A percentile compares a stretch with the other conserved stretches of the same genome.
Evolutionary conservation across 2,888 invertebrate species (phyloP).

Genomic region (Troides oblongomaculatus): DNA sequence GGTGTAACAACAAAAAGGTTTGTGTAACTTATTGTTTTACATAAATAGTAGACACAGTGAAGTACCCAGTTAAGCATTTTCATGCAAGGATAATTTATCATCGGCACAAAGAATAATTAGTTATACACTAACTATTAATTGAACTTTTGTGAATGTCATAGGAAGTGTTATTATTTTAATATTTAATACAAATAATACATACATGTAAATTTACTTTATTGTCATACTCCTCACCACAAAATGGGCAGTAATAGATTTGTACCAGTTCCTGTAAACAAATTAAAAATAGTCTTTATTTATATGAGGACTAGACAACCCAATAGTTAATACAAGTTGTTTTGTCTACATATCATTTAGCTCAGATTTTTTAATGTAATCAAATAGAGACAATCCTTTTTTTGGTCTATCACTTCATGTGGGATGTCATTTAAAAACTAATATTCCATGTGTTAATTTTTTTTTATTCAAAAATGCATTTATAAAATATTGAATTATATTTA

Average conservation of each 20-base stretch:
- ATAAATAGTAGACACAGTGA: background rate
- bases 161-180: background rate
- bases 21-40: background rate
- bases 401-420: too few species aligned
- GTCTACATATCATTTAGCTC: too few species aligned
- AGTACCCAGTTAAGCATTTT: background rate
- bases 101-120: background rate
- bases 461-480: too few species aligned
- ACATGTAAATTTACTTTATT: constrained; percentile 83
- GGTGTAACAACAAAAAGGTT: background rate
- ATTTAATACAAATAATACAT: constrained; percentile 44
- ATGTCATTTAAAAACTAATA: too few species aligned
- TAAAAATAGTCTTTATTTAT: background rate
- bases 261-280: constrained; percentile 61
- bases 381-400: too few species aligned
- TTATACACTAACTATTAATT: background rate
- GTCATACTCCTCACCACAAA: constrained; percentile 84
- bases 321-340: too few species aligned
- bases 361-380: too few species aligned
- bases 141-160: background rate
- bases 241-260: constrained; percentile 65
- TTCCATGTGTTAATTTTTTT: too few species aligned
- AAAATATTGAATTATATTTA: too few species aligned
- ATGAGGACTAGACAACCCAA: background rate
- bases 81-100: background rate